Conservation (phyloP, 2,888 invertebrate species). For the Parochlus steinenii region DNA sequence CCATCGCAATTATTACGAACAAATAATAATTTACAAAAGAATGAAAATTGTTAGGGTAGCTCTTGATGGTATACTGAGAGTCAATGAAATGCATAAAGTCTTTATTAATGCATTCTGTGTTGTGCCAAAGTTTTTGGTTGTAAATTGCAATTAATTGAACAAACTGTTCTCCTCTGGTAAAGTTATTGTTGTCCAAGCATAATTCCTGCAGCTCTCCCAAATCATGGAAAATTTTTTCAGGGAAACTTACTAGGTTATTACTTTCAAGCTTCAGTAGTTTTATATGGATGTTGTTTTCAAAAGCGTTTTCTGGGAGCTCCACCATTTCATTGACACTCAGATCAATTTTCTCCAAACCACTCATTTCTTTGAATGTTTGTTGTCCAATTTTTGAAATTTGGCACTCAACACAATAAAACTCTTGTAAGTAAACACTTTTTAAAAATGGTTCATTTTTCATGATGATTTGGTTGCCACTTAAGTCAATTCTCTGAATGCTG, state of each 20-base stretch:
- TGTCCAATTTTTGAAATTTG: background rate
- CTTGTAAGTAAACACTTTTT: constrained; percentile 8
- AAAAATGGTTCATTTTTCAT: constrained; percentile 2
- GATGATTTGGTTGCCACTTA: constrained; percentile 4
- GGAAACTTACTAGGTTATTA: constrained; percentile 5
- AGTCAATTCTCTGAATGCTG: constrained; percentile 1
- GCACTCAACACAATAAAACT: background rate
- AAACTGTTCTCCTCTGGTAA: background rate
- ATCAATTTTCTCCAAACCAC: constrained; percentile 1
- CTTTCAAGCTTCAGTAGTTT: constrained; percentile 8
- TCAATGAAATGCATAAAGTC: too few relatives aligned
- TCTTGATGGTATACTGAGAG: too few relatives aligned
- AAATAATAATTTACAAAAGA: too few relatives aligned
- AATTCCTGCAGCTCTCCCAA: constrained; percentile 1
- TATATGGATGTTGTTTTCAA: constrained; percentile 2
- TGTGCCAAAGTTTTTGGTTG: too few relatives aligned
- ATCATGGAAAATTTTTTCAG: background rate
- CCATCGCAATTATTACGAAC: too few relatives aligned
- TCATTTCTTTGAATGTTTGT: constrained; percentile 10
- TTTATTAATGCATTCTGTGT: too few relatives aligned
- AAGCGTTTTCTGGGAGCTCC: constrained; percentile 1
- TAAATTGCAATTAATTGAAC: too few relatives aligned
- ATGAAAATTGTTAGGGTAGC: too few relatives aligned
- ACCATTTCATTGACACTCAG: constrained; percentile 4
- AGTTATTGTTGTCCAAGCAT: constrained; percentile 7